These are phyloP conservation scores for Sminthurides bifidus DNA, from an alignment of 1,140 invertebrate genomes.

Conservation along the genomic window DNA sequence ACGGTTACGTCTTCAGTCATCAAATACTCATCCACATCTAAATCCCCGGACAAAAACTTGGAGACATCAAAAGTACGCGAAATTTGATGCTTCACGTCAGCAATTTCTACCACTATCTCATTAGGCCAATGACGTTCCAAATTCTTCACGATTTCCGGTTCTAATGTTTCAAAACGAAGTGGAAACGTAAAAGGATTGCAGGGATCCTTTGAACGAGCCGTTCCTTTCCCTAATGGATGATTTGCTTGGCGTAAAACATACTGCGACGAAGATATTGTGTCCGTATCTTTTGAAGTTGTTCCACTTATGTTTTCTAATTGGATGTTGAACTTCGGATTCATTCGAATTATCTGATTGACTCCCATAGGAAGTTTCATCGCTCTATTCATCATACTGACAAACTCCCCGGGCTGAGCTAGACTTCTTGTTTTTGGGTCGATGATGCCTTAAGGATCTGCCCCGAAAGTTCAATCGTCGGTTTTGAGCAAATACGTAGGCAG, in stretches of 20 bases:
- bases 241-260: too few species aligned
- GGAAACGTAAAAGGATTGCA: background rate
- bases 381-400: background rate
- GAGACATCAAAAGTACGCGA: background rate
- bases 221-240: too few species aligned
- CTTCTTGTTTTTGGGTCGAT: background rate
- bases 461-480: background rate
- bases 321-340: slow-evolving; percentile 1
- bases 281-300: background rate
- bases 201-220: background rate
- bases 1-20: background rate
- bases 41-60: background rate
- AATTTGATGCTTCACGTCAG: background rate
- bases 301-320: background rate
- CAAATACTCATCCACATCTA: background rate
- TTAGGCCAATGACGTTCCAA: background rate
- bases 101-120: background rate
- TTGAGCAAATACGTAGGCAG: background rate
- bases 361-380: background rate
- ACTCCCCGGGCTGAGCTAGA: background rate
- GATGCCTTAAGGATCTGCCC: background rate
- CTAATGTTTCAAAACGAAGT: background rate
- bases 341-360: background rate
- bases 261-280: too few species aligned
- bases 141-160: background rate